These are phyloP conservation scores for Onychomys leucogaster DNA, from an alignment of 2,797 vertebrate species.

Conservation along the genomic window DNA sequence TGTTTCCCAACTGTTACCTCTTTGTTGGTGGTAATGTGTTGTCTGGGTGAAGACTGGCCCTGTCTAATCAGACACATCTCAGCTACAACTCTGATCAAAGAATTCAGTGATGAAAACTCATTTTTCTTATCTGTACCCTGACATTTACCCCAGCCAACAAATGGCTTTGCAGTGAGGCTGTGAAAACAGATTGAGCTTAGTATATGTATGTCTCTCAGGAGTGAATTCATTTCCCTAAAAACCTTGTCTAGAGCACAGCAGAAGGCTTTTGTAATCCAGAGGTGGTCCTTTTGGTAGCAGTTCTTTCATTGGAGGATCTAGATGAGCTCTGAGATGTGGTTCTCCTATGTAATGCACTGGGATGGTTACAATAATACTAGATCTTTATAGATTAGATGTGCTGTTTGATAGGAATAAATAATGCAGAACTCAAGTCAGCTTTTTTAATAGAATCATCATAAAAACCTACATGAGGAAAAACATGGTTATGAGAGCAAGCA, in stretches of 20 bases:
- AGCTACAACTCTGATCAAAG: not conserved
- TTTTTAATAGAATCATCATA: constrained; percentile 34
- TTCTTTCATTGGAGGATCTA: constrained; percentile 56
- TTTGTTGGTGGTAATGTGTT: not conserved
- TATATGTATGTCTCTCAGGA: constrained; percentile 31
- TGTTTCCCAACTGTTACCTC: not conserved
- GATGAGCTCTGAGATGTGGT: constrained; percentile 53
- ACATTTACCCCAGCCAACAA: not conserved
- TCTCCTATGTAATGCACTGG: constrained; percentile 32
- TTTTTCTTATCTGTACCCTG: constrained; percentile 36
- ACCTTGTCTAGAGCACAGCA: not conserved
- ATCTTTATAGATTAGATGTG: constrained; percentile 55
- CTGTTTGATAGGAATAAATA: constrained; percentile 69
- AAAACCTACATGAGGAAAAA: not conserved
- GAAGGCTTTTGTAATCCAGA: constrained; percentile 64
- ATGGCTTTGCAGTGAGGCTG: constrained; percentile 42
- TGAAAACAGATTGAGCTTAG: constrained; percentile 40
- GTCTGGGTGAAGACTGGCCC: not conserved
- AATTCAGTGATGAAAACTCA: constrained; percentile 1
- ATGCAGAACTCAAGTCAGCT: constrained; percentile 35
- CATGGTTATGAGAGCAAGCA: not conserved
- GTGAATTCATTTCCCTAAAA: constrained; percentile 19
- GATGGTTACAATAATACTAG: constrained; percentile 59
- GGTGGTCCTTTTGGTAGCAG: constrained; percentile 47
- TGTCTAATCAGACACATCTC: constrained; percentile 16